Conservation (phyloP, 2,888 invertebrate genomes). For the Trachelus troglodyta region DNA sequence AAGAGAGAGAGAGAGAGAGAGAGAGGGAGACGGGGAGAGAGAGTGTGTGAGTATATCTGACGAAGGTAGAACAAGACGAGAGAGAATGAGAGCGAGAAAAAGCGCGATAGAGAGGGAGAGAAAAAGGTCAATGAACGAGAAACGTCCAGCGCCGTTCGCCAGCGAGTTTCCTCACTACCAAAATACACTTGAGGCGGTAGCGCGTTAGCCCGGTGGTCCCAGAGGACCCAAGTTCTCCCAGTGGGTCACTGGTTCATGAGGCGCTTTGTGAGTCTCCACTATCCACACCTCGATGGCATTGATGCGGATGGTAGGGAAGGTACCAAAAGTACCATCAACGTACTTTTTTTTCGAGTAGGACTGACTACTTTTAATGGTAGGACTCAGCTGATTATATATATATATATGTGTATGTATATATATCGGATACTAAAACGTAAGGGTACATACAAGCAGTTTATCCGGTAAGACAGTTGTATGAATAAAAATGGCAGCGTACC, state of each 20-base stretch:
- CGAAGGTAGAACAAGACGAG: neutral
- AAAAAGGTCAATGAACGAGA: slow-evolving; percentile 14
- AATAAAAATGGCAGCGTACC: slow-evolving; percentile 3
- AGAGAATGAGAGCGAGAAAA: neutral
- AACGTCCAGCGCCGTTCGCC: slow-evolving; percentile 49
- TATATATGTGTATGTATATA: neutral
- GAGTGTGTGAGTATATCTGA: neutral
- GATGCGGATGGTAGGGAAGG: neutral
- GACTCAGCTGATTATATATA: slow-evolving; percentile 10
- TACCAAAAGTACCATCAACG: neutral
- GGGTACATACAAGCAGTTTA: neutral
- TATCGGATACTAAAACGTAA: neutral
- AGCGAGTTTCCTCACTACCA: slow-evolving; percentile 50
- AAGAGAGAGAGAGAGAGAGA: neutral
- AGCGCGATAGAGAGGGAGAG: slow-evolving; percentile 6
- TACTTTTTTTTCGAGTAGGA: neutral
- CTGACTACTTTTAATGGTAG: neutral
- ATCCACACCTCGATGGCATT: slow-evolving; percentile 1
- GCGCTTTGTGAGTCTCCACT: slow-evolving; percentile 26
- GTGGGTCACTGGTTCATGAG: slow-evolving; percentile 63
- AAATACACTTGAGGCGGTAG: slow-evolving; percentile 45
- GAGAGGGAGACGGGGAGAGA: no score
- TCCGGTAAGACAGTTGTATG: neutral
- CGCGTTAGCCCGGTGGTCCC: slow-evolving; percentile 39
- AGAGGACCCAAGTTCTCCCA: slow-evolving; percentile 35